Evolutionary conservation across 2,113 vertebrate species (phyloP), one percentile per base, ranked within the genome.

Genomic region (Paraplagusia blochii): DNA sequence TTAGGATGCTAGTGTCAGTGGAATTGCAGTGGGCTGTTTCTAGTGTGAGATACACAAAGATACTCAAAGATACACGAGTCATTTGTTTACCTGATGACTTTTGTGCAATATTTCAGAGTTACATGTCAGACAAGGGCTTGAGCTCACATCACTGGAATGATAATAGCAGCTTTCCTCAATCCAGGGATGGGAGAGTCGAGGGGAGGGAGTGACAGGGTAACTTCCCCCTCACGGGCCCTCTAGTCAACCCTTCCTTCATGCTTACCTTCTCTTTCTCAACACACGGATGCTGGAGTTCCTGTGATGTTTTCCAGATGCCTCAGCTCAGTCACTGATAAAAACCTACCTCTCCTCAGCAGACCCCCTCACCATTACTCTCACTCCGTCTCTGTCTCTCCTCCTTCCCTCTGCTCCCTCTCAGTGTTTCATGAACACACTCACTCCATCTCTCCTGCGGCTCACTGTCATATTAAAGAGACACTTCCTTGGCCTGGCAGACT

Each of bases 61-160:
- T n/a, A n/a, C n/a, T n/a, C 85, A 67, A 88, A 83, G 78, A 87
- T 89, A 78, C 59, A 58, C 68, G 65, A 76, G 58, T 73, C 88
- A 80, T 88, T 90, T 89, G 82, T 87, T 87, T 84, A 83, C 76
- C 67, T 84, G 85, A 87, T 88, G 80, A 76, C 42, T 73, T 72
- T 90, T 38, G 90, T 87, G 87, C 91, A 88, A 89, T 89, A 82
- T 89, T 86, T 90, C 86, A 85, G 87, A 75, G 81, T 90, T 90
- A 78, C 66, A 73, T 86, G 82, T 85, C 74, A 81, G 85, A 85
- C 80, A 3, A 77, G 76, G 61, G 72, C 69, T 83, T 88, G 88
- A 90, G 83, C 89, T 90, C 88, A 91, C 71, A 69, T 74, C 70
- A 71, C 64, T 85, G 88, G 87, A 89, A 90, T 90, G 89, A 82